Evolutionary conservation across 1,140 invertebrate species (phyloP).

Genomic region (Globodera rostochiensis): DNA sequence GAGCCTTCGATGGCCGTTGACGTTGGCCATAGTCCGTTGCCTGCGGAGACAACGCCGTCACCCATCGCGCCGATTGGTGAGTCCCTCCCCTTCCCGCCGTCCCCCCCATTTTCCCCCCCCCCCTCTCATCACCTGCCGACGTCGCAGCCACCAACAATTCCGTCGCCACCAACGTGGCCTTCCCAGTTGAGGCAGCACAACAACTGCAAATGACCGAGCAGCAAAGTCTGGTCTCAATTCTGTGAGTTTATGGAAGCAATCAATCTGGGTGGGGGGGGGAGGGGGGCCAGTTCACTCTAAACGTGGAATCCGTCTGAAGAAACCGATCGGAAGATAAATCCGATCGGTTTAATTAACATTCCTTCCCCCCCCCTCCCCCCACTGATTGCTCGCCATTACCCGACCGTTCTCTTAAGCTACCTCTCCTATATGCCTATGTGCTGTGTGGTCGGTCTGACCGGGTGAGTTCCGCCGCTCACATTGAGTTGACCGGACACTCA

Average conservation of each 20-base stretch:
- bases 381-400: neutral
- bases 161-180: neutral
- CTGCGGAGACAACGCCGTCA: neutral
- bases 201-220: slow-evolving; percentile 10
- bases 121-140: too few relatives aligned
- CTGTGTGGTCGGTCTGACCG: slow-evolving; percentile 50
- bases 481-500: neutral
- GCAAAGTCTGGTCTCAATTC: slow-evolving; percentile 28
- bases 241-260: neutral
- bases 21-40: neutral
- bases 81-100: neutral
- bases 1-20: too few relatives aligned
- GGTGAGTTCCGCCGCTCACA: slow-evolving; percentile 16
- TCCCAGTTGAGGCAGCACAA: neutral
- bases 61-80: neutral
- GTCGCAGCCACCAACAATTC: neutral
- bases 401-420: slow-evolving; percentile 23
- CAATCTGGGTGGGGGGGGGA: neutral
- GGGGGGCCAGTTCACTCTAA: neutral
- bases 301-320: neutral
- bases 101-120: neutral
- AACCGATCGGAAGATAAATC: neutral
- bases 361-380: neutral
- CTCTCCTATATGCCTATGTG: slow-evolving; percentile 60
- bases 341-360: neutral